Base-by-base conservation (phyloP, 2,888 invertebrate species). In the Drosophila incognita region DNA sequence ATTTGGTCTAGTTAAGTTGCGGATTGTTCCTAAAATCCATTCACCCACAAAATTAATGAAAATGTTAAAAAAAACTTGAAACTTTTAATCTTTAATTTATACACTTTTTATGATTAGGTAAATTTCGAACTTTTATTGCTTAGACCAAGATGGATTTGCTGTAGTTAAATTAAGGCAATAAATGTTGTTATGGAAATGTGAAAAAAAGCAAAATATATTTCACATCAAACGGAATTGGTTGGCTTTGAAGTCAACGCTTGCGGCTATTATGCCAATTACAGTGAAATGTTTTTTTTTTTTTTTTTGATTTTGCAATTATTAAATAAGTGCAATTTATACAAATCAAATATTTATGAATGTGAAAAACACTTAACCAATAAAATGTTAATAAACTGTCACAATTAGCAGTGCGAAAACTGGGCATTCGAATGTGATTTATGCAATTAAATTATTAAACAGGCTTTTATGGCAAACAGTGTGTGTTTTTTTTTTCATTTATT, bases 271-370 rank as follows among this genome's bases (percentile, higher is more conserved):
- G 21, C 13, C 46, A 58, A 46, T 58, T 46, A 46, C 4, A 29
- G 51, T 36, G 24, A n/a, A n/a, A 15, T 15, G 13, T 11, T 11
- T 33, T 33, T 27, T 27, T 24, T 24, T 24, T 24, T 24, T 24
- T 24, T 31, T 29, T 40, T 48, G 35, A n/a, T 31, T 51, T 42
- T 38, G 21, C 33, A 51, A 46, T 66, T 74, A 64, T 52, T 38
- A 52, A 76, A 74, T 67, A 51, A 58, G n/a, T 27, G 52, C 53
- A 70, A 71, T 80, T 77, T 69, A 63, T 71, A 65, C 21, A 60
- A 63, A 87, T 82, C 63, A 82, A 82, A 85, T 80, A 87, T 87
- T 84, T 66, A 87, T 84, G 46, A 67, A 72, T 65, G 64, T 62
- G 42, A 48, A 60, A 71, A 66, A 46, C 29, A 31, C 54, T 18